Conservation (phyloP, 2,113 vertebrate genomes). For the Coregonus clupeaformis region DNA sequence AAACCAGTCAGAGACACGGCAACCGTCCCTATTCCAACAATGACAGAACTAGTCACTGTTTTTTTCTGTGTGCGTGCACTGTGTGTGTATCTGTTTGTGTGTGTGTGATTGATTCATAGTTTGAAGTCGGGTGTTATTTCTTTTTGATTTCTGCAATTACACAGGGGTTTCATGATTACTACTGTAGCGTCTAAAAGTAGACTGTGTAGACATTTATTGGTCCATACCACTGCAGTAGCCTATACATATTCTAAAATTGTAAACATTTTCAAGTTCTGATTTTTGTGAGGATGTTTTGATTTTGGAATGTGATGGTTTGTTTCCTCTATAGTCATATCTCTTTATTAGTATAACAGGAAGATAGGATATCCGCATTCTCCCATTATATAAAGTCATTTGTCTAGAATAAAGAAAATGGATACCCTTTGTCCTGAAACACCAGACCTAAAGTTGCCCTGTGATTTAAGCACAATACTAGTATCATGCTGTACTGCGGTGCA, state of each 20-base stretch:
- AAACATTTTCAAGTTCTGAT: neutral
- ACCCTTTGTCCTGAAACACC: too few species aligned
- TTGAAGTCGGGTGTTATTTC: neutral
- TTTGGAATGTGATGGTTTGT: neutral
- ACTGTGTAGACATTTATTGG: too few species aligned
- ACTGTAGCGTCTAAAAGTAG: too few species aligned
- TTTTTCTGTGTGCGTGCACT: neutral
- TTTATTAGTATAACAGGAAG: neutral
- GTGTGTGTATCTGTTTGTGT: neutral
- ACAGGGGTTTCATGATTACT: neutral
- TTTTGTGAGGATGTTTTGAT: neutral
- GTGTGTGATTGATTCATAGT: neutral
- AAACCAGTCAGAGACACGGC: neutral
- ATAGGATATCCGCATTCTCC: neutral
- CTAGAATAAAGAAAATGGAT: neutral
- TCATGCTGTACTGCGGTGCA: too few species aligned
- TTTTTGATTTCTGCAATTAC: neutral
- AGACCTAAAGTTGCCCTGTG: too few species aligned
- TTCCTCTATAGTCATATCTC: neutral
- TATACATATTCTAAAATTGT: too few species aligned
- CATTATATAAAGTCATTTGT: neutral
- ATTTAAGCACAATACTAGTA: too few species aligned
- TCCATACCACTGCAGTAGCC: too few species aligned
- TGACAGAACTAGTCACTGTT: neutral
- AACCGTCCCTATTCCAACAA: neutral